Percentiles rank a stretch among this genome's conserved stretches.
phyloP scores from a whole-genome alignment of 2,888 invertebrate species.

The Mycalesis mineus region DNA sequence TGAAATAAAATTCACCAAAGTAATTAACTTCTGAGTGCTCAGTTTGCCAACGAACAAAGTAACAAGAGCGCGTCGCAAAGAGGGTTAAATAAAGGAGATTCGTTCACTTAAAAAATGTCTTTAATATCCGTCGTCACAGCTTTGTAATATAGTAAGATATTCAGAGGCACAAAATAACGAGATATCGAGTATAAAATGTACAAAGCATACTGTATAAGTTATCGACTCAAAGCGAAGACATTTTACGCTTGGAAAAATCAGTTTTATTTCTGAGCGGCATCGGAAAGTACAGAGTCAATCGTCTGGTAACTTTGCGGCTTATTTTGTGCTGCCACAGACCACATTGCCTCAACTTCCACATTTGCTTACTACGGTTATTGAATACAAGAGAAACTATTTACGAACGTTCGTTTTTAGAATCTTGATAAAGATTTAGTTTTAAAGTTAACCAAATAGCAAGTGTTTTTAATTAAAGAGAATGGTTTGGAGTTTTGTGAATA shows the following conservation, averaged over 20 bases:
- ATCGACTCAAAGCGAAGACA: constrained; percentile 6
- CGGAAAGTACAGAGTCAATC: constrained; percentile 4
- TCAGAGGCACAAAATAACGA: background rate
- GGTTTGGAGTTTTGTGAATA: too few relatives aligned
- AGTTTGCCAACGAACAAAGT: too few relatives aligned
- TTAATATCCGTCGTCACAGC: background rate
- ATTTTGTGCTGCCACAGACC: background rate
- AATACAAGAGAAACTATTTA: background rate
- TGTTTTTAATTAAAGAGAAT: too few relatives aligned
- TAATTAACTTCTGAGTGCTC: too few relatives aligned
- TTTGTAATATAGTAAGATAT: background rate
- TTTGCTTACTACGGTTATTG: background rate
- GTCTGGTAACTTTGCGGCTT: constrained; percentile 2
- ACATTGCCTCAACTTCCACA: background rate
- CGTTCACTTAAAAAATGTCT: too few relatives aligned
- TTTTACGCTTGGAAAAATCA: constrained; percentile 8
- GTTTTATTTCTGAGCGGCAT: constrained; percentile 2
- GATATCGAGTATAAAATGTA: background rate
- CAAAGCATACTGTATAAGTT: background rate
- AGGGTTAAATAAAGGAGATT: too few relatives aligned
- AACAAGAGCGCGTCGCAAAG: too few relatives aligned
- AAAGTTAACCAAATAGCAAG: background rate
- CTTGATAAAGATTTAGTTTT: background rate
- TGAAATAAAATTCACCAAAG: too few relatives aligned
- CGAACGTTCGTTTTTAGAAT: background rate